phyloP scores from a whole-genome alignment of 2,888 invertebrate genomes.

The Pammene aurita region DNA sequence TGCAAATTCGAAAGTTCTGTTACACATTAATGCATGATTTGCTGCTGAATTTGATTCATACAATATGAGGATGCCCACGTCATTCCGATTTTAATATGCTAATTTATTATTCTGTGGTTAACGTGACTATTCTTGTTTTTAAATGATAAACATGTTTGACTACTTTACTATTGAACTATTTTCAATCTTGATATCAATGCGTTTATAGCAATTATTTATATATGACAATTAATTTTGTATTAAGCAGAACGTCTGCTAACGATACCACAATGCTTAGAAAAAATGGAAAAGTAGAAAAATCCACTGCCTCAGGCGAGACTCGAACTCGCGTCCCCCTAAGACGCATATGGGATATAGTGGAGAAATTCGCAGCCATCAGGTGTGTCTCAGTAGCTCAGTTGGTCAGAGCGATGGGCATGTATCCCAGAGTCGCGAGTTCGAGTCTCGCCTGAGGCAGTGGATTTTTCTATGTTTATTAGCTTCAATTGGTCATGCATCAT shows the following conservation, averaged over 20 bases:
- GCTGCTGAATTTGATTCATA: slow-evolving; percentile 27
- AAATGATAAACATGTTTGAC: slow-evolving; percentile 1
- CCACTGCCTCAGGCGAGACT: no score
- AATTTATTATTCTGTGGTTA: slow-evolving; percentile 19
- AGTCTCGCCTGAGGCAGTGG: no score
- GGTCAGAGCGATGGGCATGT: no score
- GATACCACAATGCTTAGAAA: no score
- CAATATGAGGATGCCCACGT: slow-evolving; percentile 2
- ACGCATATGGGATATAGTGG: no score
- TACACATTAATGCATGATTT: slow-evolving; percentile 15
- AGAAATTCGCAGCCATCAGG: no score
- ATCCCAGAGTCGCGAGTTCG: no score
- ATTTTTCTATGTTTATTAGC: not conserved
- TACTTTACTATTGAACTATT: not conserved
- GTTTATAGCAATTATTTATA: not conserved
- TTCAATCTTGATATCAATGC: not conserved
- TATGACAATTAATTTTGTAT: no score
- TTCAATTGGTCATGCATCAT: not conserved
- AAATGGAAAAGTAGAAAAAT: no score
- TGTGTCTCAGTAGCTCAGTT: no score
- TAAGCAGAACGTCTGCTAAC: no score
- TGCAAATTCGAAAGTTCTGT: slow-evolving; percentile 8
- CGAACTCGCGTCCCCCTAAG: no score
- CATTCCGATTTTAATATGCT: slow-evolving; percentile 25
- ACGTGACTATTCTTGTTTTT: not conserved